Conservation (phyloP, 2,113 vertebrate genomes). For the Nannospalax galili region DNA sequence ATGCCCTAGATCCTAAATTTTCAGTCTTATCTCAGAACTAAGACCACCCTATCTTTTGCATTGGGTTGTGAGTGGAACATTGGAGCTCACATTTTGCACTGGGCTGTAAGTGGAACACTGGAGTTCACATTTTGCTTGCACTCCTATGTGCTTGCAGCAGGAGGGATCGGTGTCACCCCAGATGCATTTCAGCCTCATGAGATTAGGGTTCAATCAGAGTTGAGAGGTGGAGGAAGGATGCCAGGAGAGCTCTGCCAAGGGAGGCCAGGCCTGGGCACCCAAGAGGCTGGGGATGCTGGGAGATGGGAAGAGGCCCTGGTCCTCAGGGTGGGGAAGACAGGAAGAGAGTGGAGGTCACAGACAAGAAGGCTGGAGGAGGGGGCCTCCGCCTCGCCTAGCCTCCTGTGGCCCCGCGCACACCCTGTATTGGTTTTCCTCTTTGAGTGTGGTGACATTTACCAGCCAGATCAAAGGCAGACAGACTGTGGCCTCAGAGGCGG, state of each 20-base stretch:
- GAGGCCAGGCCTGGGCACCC: no score
- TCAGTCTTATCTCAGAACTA: background rate
- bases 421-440: conserved; percentile 9
- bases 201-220: background rate
- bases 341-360: background rate
- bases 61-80: background rate
- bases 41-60: background rate
- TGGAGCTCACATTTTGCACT: no score
- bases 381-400: background rate
- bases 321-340: background rate
- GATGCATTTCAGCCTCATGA: background rate
- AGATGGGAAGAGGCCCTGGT: background rate
- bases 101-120: no score
- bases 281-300: background rate
- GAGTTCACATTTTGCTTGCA: background rate
- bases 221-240: background rate
- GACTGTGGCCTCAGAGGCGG: background rate
- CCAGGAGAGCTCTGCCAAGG: background rate
- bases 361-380: background rate
- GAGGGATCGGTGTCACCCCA: background rate
- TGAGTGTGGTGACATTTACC: conserved; percentile 49
- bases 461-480: background rate
- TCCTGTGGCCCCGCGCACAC: background rate
- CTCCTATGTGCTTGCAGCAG: background rate
- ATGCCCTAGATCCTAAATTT: background rate